Percentiles rank a stretch among this genome's conserved stretches.
phyloP scores from a whole-genome alignment of 2,113 vertebrate genomes.

The Crotalus viridis region DNA sequence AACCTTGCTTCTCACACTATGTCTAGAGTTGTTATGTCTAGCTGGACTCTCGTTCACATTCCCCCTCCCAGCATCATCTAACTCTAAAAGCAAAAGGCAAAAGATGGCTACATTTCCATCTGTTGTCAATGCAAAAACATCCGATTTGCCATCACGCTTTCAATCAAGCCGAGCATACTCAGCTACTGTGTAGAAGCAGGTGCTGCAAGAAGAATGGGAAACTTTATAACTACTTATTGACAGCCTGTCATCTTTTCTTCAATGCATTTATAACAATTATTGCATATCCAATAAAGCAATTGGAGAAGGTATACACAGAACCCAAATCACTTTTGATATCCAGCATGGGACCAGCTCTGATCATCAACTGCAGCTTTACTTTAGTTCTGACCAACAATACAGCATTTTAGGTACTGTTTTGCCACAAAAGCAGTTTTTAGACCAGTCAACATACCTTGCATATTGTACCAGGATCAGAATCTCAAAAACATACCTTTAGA shows the following conservation, averaged over 20 bases:
- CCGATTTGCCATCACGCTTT: not conserved
- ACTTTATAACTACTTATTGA: not conserved
- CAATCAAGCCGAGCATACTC: not conserved
- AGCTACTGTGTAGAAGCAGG: not conserved
- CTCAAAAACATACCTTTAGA: not conserved
- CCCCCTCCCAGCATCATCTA: too few species aligned
- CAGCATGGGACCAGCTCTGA: not conserved
- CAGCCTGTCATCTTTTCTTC: not conserved
- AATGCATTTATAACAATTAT: not conserved
- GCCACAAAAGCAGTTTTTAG: accelerated
- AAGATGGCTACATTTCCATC: too few species aligned
- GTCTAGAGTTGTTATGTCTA: too few species aligned
- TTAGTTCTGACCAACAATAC: not conserved
- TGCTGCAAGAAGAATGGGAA: not conserved
- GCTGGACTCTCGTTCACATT: too few species aligned
- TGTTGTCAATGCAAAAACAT: too few species aligned
- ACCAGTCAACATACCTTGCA: not conserved
- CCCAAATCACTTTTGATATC: not conserved
- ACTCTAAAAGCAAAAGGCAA: too few species aligned
- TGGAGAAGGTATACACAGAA: not conserved
- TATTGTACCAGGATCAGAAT: not conserved
- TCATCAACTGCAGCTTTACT: not conserved
- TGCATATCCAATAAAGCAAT: not conserved
- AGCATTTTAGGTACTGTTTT: not conserved
- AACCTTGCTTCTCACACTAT: too few species aligned